Conservation (phyloP, 2,888 invertebrate species). For the Eumacrocentrus americanus region DNA sequence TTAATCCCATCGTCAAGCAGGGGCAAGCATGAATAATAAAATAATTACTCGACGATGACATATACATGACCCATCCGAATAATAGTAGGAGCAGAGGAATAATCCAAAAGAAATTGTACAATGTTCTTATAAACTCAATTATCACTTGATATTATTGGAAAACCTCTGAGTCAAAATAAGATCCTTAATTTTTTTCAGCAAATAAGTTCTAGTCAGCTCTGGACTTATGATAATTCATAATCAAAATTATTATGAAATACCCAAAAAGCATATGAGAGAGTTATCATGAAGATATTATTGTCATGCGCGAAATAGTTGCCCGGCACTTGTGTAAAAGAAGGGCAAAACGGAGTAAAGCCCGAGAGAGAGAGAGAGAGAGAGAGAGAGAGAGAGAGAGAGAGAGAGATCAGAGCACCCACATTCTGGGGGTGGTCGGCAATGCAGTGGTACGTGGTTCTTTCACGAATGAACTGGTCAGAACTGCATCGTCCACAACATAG, state of each 20-base stretch:
- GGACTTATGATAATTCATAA: too few relatives aligned
- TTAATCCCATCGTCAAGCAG: not conserved
- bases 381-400: constrained; percentile 8
- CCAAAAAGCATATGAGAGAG: not conserved
- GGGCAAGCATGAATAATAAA: not conserved
- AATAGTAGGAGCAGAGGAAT: too few relatives aligned
- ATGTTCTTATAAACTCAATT: too few relatives aligned
- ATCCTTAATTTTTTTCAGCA: too few relatives aligned
- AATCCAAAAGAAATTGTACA: too few relatives aligned
- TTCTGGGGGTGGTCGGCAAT: constrained; percentile 37
- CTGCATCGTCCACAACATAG: constrained; percentile 25
- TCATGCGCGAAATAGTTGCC: constrained; percentile 14
- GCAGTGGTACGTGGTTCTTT: constrained; percentile 37
- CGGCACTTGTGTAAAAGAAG: not conserved
- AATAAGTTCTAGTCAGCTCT: too few relatives aligned
- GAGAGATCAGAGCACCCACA: constrained; percentile 31
- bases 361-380: not conserved
- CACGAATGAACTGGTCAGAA: constrained; percentile 23
- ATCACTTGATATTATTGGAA: too few relatives aligned
- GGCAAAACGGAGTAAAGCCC: not conserved
- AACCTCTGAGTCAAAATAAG: too few relatives aligned
- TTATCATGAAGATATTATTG: not conserved
- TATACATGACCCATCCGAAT: too few relatives aligned
- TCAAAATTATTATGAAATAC: too few relatives aligned
- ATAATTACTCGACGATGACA: not conserved